Base-by-base conservation (phyloP, 2,797 vertebrate species). In the Momotus momota region DNA sequence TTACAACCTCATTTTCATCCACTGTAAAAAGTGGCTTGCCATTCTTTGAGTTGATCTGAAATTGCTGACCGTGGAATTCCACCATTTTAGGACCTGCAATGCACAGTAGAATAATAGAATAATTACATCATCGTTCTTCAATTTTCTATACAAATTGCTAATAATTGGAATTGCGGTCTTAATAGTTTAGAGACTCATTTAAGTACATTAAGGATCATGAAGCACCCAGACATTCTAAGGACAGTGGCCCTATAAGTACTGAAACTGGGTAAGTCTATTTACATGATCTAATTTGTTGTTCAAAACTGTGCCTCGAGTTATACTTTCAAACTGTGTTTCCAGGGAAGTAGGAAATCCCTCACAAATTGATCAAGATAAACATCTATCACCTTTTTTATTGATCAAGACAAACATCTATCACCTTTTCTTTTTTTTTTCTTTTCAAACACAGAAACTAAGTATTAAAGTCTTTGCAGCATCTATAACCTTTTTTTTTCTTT, bases 21-120 rank as follows among this genome's bases (percentile, higher is more conserved):
- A 98, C 99, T 19, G 98, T 99, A 94, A 99, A 99, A 88, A 99
- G 98, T 93, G 98, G 98, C 90, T 98, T 98, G 94, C 98, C 98
- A 8, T 97, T 97, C 89, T 97, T 96, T 86, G 99, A 99, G 94
- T 96, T 98, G 96, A 99, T 98, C 94, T 98, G 98, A 95, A 99
- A 98, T 74, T 98, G 97, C 38, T 96, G 98, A 94, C 97, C 93
- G 10, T 99, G 98, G 83, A 98, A 98, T 94, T 99, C 97, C 66
- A 98, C 98, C 97, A 99, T 98, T 86, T 97, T 97, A 87, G 99
- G 98, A 98, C 99, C 99, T 99, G 97, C 75, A 98, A 94, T 86
- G 45, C 60, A 96, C 31, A 94, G 83, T 15, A 60, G 19, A 94
- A 86, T 69, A 79, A 86, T 22, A 23, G 60, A 82, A 52, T 46